phyloP scores from a whole-genome alignment of 2,797 vertebrate genomes.

The Cirrhinus molitorella region DNA sequence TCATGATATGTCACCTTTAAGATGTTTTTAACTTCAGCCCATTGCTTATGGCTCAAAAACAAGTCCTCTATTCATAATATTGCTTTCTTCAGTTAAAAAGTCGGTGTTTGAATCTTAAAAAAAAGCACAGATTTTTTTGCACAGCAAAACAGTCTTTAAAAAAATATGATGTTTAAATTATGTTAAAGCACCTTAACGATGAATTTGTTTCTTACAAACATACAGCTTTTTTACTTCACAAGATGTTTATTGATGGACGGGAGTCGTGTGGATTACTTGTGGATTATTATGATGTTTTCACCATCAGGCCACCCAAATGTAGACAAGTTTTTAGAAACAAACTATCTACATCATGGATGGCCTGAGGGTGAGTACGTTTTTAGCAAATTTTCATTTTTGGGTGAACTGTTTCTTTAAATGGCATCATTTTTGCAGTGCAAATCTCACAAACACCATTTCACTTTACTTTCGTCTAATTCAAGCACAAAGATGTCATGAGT shows the following conservation, averaged over 20 bases:
- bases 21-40: not conserved
- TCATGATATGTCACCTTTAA: not conserved
- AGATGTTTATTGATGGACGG: not conserved
- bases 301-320: not conserved
- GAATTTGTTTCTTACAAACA: not conserved
- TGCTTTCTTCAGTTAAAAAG: not conserved
- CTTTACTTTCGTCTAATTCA: not conserved
- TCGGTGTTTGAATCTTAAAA: not conserved
- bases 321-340: not conserved
- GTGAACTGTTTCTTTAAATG: not conserved
- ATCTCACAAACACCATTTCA: not conserved
- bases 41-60: not conserved
- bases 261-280: not conserved
- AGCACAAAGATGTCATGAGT: not conserved
- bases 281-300: not conserved
- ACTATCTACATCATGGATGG: not conserved
- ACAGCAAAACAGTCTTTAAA: not conserved
- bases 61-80: not conserved
- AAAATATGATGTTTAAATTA: not conserved
- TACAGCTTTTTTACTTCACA: not conserved
- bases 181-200: not conserved
- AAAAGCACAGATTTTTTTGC: not conserved
- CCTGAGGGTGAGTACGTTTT: not conserved
- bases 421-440: not conserved
- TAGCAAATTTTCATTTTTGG: not conserved